Conservation (phyloP, 2,888 invertebrate genomes). For the Syrphus vitripennis region DNA sequence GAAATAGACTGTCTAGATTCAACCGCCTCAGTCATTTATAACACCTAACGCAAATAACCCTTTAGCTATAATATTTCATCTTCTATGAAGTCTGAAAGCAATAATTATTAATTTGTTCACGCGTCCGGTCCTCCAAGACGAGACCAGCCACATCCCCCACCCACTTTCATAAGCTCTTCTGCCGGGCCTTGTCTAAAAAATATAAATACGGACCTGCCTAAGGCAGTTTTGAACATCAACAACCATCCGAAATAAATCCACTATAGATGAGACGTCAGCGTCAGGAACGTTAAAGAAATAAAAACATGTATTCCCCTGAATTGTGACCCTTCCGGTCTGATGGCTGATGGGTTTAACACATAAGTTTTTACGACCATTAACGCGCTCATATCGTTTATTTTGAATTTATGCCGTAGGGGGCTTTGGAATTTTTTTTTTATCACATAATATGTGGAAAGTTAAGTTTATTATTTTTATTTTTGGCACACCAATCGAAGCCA, state of each 20-base stretch:
- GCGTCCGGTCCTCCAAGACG: no score
- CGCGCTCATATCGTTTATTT: constrained; percentile 58
- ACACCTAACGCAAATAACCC: no score
- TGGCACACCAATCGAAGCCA: background rate
- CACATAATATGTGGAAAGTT: constrained; percentile 24
- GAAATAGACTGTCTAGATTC: no score
- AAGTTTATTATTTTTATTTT: background rate
- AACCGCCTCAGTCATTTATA: no score
- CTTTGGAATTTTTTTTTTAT: constrained; percentile 48
- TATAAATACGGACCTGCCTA: background rate
- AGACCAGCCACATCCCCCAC: no score
- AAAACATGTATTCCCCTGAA: constrained; percentile 9
- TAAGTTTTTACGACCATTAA: constrained; percentile 69
- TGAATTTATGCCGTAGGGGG: constrained; percentile 17
- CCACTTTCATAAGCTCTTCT: no score
- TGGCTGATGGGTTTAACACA: constrained; percentile 40
- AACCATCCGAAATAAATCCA: constrained; percentile 27
- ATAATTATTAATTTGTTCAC: no score
- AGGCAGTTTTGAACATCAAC: constrained; percentile 7
- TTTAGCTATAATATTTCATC: no score
- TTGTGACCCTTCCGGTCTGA: background rate
- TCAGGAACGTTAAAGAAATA: background rate
- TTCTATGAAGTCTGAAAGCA: no score
- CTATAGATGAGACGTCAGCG: constrained; percentile 29
- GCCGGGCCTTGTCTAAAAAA: no score